A percentile compares a stretch with the other conserved stretches of the same genome.
These are phyloP conservation scores for Callospermophilus lateralis DNA, from an alignment of 2,113 vertebrate genomes.

Conservation along the genomic window DNA sequence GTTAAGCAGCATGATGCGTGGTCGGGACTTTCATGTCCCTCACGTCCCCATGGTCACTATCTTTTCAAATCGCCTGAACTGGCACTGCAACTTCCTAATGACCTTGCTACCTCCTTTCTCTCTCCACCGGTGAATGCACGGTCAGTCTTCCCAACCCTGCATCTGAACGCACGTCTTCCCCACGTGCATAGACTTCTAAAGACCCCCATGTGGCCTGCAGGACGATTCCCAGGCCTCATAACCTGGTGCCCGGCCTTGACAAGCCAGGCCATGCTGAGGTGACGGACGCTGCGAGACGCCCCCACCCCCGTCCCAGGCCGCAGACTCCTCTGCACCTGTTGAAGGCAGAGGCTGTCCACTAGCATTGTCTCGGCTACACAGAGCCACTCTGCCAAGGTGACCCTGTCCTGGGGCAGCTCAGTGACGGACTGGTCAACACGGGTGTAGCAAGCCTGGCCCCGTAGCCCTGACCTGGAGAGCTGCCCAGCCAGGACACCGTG, in stretches of 20 bases:
- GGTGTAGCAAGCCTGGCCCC: not conserved
- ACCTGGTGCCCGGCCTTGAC: too few species aligned
- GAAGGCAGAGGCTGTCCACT: not conserved
- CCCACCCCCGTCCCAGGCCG: not conserved
- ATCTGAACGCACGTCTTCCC: not conserved
- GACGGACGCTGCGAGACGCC: too few species aligned
- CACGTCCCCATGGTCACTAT: not conserved
- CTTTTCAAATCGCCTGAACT: not conserved
- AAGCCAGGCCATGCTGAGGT: not conserved
- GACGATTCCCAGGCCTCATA: not conserved
- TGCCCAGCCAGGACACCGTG: fast-evolving
- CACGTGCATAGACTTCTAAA: fast-evolving
- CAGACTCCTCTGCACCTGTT: too few species aligned
- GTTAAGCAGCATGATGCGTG: not conserved
- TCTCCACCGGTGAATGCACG: fast-evolving
- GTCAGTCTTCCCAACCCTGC: not conserved
- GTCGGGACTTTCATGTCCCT: not conserved
- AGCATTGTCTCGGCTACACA: not conserved
- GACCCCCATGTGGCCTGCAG: not conserved
- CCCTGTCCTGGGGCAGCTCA: not conserved
- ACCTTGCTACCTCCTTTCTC: not conserved
- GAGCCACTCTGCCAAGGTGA: not conserved
- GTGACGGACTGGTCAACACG: not conserved
- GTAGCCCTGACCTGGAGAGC: not conserved
- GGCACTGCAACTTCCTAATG: not conserved